Conservation (phyloP, 2,797 vertebrate species). For the Clarias fuscus region DNA sequence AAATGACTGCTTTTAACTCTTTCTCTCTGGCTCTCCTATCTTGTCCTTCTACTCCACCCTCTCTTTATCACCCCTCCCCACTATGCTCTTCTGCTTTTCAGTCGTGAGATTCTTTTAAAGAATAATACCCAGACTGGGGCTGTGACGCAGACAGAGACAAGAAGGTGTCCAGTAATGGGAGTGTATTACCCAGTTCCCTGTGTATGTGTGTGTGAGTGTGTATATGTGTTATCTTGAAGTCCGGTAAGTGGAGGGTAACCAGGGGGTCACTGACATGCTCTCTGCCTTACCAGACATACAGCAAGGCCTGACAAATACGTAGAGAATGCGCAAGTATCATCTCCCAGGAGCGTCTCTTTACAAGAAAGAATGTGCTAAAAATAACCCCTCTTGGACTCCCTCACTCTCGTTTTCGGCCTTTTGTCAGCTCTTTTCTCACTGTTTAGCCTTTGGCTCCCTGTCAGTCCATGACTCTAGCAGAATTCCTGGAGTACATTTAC, state of each 20-base stretch:
- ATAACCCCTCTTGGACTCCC: conserved; percentile 57
- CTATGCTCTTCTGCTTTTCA: conserved; percentile 68
- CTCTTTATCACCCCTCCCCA: conserved; percentile 49
- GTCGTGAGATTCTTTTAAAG: conserved; percentile 71
- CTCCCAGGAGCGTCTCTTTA: conserved; percentile 67
- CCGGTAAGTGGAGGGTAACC: conserved; percentile 42
- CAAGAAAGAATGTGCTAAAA: conserved; percentile 71
- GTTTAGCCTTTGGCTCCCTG: conserved; percentile 30
- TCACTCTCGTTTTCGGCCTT: conserved; percentile 36
- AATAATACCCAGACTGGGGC: conserved; percentile 67
- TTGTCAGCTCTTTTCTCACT: conserved; percentile 42
- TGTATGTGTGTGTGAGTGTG: conserved; percentile 14
- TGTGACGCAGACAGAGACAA: conserved; percentile 69
- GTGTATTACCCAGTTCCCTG: conserved; percentile 30
- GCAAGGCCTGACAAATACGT: conserved; percentile 62
- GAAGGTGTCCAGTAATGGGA: conserved; percentile 64
- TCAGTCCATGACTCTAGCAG: conserved; percentile 36
- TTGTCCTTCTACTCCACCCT: conserved; percentile 47
- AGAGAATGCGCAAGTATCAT: conserved; percentile 62
- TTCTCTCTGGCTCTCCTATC: conserved; percentile 45
- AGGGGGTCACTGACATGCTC: conserved; percentile 36
- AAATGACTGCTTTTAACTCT: conserved; percentile 36
- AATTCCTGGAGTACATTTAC: conserved; percentile 37
- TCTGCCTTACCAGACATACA: conserved; percentile 44
- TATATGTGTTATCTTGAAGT: conserved; percentile 36